Base-by-base conservation (phyloP, 2,113 vertebrate genomes). In the Azemiops feae region DNA sequence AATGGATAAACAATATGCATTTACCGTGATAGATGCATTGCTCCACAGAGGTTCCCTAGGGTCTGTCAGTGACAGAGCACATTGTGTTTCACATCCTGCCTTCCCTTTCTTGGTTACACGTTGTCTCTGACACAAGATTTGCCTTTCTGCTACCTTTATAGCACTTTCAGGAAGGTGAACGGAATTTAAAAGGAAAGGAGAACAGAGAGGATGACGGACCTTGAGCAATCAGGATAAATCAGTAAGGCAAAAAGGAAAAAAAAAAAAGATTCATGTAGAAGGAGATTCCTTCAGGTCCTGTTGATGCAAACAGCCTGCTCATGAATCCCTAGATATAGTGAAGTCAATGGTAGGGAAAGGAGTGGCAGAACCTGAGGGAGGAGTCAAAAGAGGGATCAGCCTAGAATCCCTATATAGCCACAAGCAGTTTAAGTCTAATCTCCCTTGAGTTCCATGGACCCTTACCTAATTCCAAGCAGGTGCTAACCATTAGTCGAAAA, bases 1-100 rank as follows among this genome's bases (percentile, higher is more conserved):
- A 85, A 53, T 25, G 30, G 81, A 90, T 89, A 90, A 94, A 92
- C 89, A 92, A 74, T 92, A 54, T 74, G 88, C 87, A 90, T 90
- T 90, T 88, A 34, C 55, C 90, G 88, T 92, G 93, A 92, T 87
- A 94, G 34, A 57, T 47, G 91, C 58, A 64, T 90, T 86, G 54
- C 88, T 87, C 81, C 57, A 39, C 69, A 54, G 43, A 89, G 34
- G 60, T 57, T 93, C 52, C 88, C 57, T n/a, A 89, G 60, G 52
- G 0, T 3, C 0, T 4, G 25, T 90, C 58, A 57, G 23, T 90
- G 39, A 39, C 52, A 74, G 22, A 34, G 93, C 5, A 27, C 54
- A 43, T 88, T 22, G n/a, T 90, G 8, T 86, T 53, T 34, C 18
- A 12, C 39, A 57, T 57, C 85, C 92, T 16, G 20, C 57, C n/a